A percentile compares a stretch with the other conserved stretches of the same genome.
phyloP scores from a whole-genome alignment of 2,113 vertebrate genomes.

The Larimichthys crocea region DNA sequence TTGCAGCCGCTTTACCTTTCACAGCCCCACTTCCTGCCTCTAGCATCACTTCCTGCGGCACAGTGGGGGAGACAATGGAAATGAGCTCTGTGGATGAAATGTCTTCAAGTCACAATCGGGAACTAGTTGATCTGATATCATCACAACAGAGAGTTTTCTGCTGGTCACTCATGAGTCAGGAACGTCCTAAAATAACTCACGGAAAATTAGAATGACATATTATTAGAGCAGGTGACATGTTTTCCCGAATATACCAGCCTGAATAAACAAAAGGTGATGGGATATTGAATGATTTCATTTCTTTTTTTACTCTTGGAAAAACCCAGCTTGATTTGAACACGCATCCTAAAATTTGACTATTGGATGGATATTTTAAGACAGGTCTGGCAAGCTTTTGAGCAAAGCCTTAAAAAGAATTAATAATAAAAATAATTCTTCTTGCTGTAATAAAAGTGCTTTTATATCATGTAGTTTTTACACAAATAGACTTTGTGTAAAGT shows the following conservation, averaged over 20 bases:
- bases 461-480: background rate
- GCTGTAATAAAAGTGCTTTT: background rate
- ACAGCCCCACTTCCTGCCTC: constrained; percentile 64
- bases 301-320: background rate
- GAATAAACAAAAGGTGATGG: background rate
- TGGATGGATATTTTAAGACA: background rate
- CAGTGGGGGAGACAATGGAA: constrained; percentile 25
- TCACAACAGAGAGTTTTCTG: constrained; percentile 33
- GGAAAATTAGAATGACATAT: background rate
- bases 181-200: background rate
- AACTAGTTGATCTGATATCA: constrained; percentile 30
- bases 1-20: constrained; percentile 59
- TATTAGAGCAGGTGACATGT: background rate
- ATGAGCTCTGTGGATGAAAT: constrained; percentile 1
- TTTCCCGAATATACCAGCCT: constrained; percentile 11
- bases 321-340: background rate
- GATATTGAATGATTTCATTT: background rate
- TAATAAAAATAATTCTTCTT: no score
- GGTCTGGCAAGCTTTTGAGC: background rate
- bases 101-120: constrained; percentile 46
- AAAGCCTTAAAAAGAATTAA: background rate
- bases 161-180: constrained; percentile 65
- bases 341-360: background rate
- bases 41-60: constrained; percentile 57
- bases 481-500: no score